These are phyloP conservation scores for Andricus curvator DNA, from an alignment of 2,888 invertebrate genomes.

Conservation along the genomic window DNA sequence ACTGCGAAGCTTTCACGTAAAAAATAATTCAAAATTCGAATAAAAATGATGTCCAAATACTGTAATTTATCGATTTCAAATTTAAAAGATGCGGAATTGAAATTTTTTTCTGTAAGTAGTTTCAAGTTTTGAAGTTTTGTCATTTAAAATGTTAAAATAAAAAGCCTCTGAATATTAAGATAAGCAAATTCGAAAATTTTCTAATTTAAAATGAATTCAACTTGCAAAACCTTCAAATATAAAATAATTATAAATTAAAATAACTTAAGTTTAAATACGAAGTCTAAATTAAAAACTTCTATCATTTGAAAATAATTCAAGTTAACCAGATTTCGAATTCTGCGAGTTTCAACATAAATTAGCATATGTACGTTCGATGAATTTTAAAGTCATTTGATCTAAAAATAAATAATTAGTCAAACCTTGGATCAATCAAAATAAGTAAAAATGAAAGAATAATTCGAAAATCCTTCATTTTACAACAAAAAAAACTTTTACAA, in stretches of 20 bases:
- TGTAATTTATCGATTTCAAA: no score
- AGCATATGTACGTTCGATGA: background rate
- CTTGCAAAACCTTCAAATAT: background rate
- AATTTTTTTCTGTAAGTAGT: no score
- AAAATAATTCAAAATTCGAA: no score
- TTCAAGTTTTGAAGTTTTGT: no score
- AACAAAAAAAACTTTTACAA: no score
- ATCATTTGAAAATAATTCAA: background rate
- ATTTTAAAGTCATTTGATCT: background rate
- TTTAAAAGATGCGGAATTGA: no score
- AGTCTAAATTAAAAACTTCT: background rate
- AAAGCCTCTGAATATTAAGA: no score
- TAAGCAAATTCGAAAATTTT: no score
- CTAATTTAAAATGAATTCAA: no score
- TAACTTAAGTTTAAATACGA: background rate
- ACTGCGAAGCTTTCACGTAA: no score
- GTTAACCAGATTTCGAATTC: background rate
- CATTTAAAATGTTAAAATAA: no score
- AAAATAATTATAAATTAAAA: background rate
- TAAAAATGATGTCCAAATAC: no score
- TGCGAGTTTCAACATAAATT: background rate
- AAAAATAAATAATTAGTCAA: background rate
- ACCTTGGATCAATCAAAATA: background rate
- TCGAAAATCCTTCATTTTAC: background rate
- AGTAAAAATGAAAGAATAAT: background rate